Evolutionary conservation across 1,140 invertebrate species (phyloP), one percentile per base, ranked within the genome.

Genomic region (Drosophila pectinifera): DNA sequence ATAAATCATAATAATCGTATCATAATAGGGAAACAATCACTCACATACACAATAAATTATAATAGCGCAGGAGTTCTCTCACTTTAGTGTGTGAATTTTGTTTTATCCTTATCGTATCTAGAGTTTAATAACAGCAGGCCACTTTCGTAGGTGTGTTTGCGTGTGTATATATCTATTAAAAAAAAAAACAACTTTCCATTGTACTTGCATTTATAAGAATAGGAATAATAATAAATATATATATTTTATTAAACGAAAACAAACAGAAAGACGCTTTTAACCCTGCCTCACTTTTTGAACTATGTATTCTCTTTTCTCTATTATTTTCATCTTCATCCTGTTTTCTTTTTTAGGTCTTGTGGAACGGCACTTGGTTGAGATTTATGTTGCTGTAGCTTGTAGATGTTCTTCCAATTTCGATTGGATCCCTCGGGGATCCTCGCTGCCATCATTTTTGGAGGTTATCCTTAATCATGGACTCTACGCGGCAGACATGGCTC

Each of bases 331-430:
- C 31, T 14, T 53, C 38, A 8, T 16, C n/a, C n/a, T 22, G 13
- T 55, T 39, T 28, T n/a, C 45, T 49, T 45, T 28, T 74, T 34
- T 55, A 70, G 72, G 59, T 80, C 51, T 61, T 61, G 57, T 77
- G 73, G 68, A 78, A 69, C 73, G 80, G 79, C 73, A 75, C 62
- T 78, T 80, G 64, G 53, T 82, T 79, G 68, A 79, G 76, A 79
- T 79, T 79, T 57, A 74, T 64, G 42, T 74, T 74, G 34, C 14
- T 48, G 36, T 36, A 59, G 67, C 61, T 46, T 64, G n/a, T 51
- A 20, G 48, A 49, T 26, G 26, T 31, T 31, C 28, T 26, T 26
- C 26, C 26, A 26, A 31, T 51, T 51, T 51, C 14, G 11, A 14
- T 20, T 14, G 28, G 48, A 53, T 53, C 18, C 31, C 28, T n/a